Conservation (phyloP, 1,140 invertebrate genomes). For the Lepidotrigona ventralis region DNA sequence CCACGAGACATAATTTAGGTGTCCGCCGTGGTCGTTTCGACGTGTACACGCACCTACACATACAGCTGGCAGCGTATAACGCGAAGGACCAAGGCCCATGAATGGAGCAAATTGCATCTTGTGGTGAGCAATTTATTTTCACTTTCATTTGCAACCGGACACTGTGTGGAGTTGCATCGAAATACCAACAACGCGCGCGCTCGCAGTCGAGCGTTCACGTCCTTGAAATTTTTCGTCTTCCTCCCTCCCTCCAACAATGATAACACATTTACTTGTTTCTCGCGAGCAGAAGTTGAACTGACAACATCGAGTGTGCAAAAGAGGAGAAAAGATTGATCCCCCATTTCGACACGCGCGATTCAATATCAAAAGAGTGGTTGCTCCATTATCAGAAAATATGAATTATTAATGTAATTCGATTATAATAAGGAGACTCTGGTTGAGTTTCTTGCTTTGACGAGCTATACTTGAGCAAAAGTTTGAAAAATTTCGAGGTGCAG, state of each 20-base stretch:
- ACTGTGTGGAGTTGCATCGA: background rate
- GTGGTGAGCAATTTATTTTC: conserved; percentile 60
- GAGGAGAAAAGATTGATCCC: no score
- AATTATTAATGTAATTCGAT: no score
- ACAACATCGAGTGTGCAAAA: no score
- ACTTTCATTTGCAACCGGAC: conserved; percentile 51
- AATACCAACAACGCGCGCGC: background rate
- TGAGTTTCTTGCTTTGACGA: no score
- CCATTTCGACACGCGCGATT: no score
- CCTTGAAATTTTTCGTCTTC: conserved; percentile 4
- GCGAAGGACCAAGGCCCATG: conserved; percentile 41
- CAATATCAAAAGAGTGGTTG: no score
- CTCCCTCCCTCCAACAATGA: background rate
- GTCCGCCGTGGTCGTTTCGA: conserved; percentile 16
- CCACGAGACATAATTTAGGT: conserved; percentile 50
- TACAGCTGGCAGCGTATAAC: no score
- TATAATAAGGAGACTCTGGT: no score
- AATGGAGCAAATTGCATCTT: conserved; percentile 58
- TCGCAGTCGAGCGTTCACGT: background rate
- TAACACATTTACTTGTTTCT: background rate
- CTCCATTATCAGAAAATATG: no score
- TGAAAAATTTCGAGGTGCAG: no score
- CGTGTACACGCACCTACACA: background rate
- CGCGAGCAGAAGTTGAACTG: no score
- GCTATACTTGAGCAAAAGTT: no score